Conservation (phyloP, 2,888 invertebrate genomes). For the Polyommatus icarus region DNA sequence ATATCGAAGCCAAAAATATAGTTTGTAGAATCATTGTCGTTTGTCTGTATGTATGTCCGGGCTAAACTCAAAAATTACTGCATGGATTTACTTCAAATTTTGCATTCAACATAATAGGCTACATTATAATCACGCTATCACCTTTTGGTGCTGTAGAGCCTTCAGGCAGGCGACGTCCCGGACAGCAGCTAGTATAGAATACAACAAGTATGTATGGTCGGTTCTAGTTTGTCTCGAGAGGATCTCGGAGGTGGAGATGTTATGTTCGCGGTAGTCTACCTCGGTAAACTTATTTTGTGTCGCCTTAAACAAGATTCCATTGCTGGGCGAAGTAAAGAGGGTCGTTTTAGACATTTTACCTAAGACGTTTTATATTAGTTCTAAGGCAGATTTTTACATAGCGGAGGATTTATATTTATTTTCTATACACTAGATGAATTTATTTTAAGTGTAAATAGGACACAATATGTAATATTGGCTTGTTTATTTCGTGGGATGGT, state of each 20-base stretch:
- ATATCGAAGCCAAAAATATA: no score
- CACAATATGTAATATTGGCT: constrained; percentile 23
- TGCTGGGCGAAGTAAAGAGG: constrained; percentile 36
- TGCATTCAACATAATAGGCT: no score
- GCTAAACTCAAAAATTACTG: no score
- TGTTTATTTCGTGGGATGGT: not conserved
- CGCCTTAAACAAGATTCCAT: constrained; percentile 32
- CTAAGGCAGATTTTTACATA: constrained; percentile 49
- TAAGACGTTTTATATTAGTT: constrained; percentile 53
- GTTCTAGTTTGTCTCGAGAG: not conserved
- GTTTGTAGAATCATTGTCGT: no score
- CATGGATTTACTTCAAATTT: no score
- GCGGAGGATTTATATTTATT: constrained; percentile 37
- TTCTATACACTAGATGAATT: constrained; percentile 31
- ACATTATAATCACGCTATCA: no score
- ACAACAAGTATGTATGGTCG: not conserved
- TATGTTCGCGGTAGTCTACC: not conserved
- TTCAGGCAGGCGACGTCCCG: no score
- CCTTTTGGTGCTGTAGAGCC: no score
- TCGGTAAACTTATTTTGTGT: constrained; percentile 2
- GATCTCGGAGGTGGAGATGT: not conserved
- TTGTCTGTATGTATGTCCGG: no score
- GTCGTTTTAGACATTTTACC: constrained; percentile 44
- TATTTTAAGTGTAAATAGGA: constrained; percentile 28
- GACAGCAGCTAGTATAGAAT: not conserved